phyloP scores from a whole-genome alignment of 1,140 invertebrate genomes.

The Magallana ariakensis region DNA sequence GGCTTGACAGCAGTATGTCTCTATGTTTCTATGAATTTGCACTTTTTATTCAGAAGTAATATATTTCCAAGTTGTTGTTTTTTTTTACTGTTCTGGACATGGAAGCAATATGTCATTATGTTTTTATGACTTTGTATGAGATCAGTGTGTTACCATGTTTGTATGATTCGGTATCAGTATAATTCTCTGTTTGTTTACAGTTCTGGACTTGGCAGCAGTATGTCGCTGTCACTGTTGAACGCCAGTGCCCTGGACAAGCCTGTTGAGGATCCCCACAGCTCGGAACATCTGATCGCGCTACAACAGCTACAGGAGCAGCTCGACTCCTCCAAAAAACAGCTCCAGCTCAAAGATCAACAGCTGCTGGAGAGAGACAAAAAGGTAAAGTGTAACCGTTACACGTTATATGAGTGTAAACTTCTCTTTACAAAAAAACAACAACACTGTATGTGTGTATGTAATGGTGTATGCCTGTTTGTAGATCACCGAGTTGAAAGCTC shows the following conservation, averaged over 20 bases:
- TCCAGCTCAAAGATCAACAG: slow-evolving; percentile 91
- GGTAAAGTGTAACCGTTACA: slow-evolving; percentile 81
- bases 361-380: slow-evolving; percentile 94
- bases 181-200: background rate
- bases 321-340: slow-evolving; percentile 93
- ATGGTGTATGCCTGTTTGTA: slow-evolving; percentile 76
- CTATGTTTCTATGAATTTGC: no score
- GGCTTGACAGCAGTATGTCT: no score
- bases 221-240: slow-evolving; percentile 42
- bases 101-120: no score
- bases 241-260: slow-evolving; percentile 60
- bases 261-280: slow-evolving; percentile 88
- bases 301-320: slow-evolving; percentile 97
- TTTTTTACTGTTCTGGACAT: no score
- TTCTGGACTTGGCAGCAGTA: background rate
- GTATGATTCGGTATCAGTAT: no score
- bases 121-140: no score
- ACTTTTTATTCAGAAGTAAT: no score
- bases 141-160: no score
- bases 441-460: no score
- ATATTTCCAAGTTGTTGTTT: no score
- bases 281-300: slow-evolving; percentile 95
- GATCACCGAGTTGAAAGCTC: slow-evolving; percentile 96
- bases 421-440: no score
- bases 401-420: no score